Evolutionary conservation across 2,888 invertebrate species (phyloP).

Genomic region (Eristalinus aeneus): DNA sequence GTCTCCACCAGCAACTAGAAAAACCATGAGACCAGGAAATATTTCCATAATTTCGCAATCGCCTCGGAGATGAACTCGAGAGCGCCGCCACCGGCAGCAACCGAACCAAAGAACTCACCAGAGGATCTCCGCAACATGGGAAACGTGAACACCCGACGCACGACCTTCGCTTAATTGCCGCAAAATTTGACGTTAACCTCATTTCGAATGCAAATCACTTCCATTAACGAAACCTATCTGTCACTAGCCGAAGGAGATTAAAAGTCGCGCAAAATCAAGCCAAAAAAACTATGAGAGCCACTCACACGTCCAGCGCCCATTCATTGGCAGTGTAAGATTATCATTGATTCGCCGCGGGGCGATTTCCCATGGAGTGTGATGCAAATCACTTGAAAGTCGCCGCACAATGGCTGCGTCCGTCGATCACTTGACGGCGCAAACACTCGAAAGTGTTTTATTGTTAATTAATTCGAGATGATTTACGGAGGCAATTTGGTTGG

Average conservation of each 20-base stretch:
- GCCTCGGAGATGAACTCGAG: not conserved
- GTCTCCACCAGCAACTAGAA: not conserved
- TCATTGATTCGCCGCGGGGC: not conserved
- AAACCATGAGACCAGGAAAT: not conserved
- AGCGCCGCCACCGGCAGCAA: not conserved
- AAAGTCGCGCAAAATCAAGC: not conserved
- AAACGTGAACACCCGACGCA: not conserved
- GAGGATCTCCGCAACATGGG: not conserved
- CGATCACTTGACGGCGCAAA: conserved; percentile 11
- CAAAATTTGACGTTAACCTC: not conserved
- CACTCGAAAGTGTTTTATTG: conserved; percentile 15
- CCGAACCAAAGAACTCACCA: not conserved
- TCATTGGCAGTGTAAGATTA: not conserved
- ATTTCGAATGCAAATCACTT: not conserved
- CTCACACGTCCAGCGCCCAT: not conserved
- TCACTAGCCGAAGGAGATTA: not conserved
- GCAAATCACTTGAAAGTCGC: not conserved
- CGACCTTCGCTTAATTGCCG: not conserved
- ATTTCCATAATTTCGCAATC: not conserved
- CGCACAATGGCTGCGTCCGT: not conserved
- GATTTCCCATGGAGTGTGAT: conserved; percentile 30
- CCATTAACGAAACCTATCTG: not conserved
- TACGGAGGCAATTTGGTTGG: conserved; percentile 20
- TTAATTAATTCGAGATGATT: conserved; percentile 32
- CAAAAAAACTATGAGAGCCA: not conserved